Percentiles rank a stretch among this genome's conserved stretches.
Conservation (phyloP, 2,888 invertebrate genomes). For the Branchipolynoe longqiensis region DNA sequence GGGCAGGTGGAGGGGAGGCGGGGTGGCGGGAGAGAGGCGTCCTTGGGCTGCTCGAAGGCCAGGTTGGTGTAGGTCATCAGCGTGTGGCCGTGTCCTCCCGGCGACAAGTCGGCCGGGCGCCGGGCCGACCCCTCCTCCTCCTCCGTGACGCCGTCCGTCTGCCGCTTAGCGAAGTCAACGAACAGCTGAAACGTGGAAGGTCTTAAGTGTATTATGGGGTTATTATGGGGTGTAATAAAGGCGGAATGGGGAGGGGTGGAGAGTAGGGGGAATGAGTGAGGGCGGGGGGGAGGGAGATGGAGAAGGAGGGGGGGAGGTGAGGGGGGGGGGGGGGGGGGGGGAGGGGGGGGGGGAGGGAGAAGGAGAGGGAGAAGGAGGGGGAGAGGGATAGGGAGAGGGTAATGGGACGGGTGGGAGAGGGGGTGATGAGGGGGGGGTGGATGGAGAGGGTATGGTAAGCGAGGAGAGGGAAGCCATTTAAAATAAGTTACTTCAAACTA, state of each 20-base stretch:
- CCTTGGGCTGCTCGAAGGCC: not conserved
- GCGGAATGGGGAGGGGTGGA: not conserved
- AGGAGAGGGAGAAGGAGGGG: too few relatives aligned
- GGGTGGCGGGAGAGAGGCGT: not conserved
- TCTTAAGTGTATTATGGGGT: not conserved
- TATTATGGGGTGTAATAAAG: not conserved
- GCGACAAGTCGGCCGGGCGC: not conserved
- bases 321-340: not conserved
- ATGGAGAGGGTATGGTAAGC: too few relatives aligned
- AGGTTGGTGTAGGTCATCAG: not conserved
- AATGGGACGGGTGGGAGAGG: too few relatives aligned
- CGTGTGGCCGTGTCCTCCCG: not conserved
- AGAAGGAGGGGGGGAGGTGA: not conserved
- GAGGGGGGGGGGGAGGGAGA: too few relatives aligned
- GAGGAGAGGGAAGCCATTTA: too few relatives aligned
- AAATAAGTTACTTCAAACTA: too few relatives aligned
- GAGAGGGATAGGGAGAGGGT: too few relatives aligned
- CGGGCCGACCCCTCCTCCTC: not conserved
- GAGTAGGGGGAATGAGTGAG: not conserved
- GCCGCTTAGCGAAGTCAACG: constrained; percentile 55
- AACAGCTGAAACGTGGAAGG: constrained; percentile 56
- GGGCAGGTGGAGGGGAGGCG: not conserved
- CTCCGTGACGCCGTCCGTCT: constrained; percentile 47
- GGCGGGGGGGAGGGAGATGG: not conserved
- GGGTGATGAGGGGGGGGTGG: too few relatives aligned